Conservation (phyloP, 2,888 invertebrate species). For the Polydrusus tereticollis region DNA sequence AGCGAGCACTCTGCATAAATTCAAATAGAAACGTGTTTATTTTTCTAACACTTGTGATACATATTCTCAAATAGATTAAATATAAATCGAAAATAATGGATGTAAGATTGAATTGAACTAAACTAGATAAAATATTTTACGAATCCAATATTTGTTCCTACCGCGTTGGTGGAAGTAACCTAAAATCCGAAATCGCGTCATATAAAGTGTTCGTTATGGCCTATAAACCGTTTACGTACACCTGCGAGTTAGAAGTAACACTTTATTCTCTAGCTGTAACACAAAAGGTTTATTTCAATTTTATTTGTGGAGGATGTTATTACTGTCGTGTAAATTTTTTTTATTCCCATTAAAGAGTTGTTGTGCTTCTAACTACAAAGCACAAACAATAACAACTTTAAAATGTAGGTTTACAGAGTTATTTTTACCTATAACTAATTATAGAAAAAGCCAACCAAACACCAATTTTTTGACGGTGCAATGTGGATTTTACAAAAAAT, state of each 20-base stretch:
- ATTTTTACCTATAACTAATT: no score
- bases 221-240: constrained; percentile 27
- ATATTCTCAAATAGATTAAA: neutral
- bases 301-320: constrained; percentile 8
- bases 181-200: constrained; percentile 32
- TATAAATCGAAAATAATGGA: neutral
- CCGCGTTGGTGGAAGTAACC: constrained; percentile 23
- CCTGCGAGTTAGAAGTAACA: constrained; percentile 24
- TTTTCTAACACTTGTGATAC: no score
- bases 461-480: no score
- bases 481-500: no score
- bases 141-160: neutral
- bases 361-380: no score
- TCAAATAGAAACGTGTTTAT: no score
- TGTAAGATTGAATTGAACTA: neutral
- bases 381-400: no score
- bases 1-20: no score
- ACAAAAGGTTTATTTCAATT: constrained; percentile 29
- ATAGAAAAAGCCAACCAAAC: no score
- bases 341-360: no score
- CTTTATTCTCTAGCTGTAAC: constrained; percentile 27
- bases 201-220: constrained; percentile 34
- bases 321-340: neutral
- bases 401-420: no score
- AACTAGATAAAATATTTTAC: constrained; percentile 10